Base-by-base conservation (phyloP, 2,113 vertebrate genomes). In the Pyxicephalus adspersus region DNA sequence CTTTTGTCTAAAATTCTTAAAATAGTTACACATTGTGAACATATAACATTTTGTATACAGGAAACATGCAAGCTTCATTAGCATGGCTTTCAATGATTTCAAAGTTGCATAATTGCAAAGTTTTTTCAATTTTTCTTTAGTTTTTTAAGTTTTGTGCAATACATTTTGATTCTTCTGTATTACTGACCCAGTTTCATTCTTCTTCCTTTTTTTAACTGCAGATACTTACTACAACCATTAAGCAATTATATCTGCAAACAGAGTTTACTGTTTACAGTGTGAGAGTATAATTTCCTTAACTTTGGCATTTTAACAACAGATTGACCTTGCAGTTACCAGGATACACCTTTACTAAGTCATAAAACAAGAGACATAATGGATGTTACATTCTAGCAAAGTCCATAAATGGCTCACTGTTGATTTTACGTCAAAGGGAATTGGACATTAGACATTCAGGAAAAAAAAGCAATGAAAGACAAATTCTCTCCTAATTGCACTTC, bases 281-380 rank as follows among this genome's bases (percentile, higher is more conserved):
- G 54, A 52, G 85, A 86, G 86, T 34, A 87, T 90, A 93, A 94
- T 94, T 90, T 92, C 93, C 92, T 94, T 93, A 92, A 92, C 91
- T 90, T 87, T 92, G 80, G 86, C 83, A 85, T 90, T 94, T 95
- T 92, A 94, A 93, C 87, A 89, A 90, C 89, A 20, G 64, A 83
- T 65, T 85, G 92, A 91, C 94, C 94, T 95, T 94, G 94, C 88
- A 89, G 92, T 95, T 92, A 92, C 94, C 92, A 94, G 87, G 94
- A 92, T 91, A 94, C 93, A 92, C 89, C 90, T 91, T 87, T 87
- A 89, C 84, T 80, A 84, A 83, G 89, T 76, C 87, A 94, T 94
- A 93, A 94, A 88, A 76, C 76, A 74, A 84, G 70, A 71, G 65
- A 85, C 80, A 88, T 89, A 83, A 26, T 11, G 0, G n/a, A 81